Conservation (phyloP, 2,113 vertebrate species). For the Dinomys branickii region DNA sequence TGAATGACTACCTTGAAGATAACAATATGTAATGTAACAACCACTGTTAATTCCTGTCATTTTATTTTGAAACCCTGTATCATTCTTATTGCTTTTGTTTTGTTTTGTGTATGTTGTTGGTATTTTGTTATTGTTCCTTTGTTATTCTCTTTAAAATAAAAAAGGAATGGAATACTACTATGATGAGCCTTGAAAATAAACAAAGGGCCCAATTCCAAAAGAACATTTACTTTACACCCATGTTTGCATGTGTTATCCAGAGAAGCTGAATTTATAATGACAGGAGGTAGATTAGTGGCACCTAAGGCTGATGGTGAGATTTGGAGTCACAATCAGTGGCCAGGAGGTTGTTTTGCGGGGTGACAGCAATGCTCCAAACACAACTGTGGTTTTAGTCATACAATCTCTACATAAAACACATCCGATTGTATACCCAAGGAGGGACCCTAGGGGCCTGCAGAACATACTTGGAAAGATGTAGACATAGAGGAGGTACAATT, state of each 20-base stretch:
- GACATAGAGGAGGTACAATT: neutral
- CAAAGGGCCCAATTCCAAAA: neutral
- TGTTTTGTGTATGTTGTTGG: too few relatives aligned
- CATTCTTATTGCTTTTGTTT: too few relatives aligned
- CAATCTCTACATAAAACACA: neutral
- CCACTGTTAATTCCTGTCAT: too few relatives aligned
- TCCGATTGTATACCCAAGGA: neutral
- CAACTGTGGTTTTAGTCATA: neutral
- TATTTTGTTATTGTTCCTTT: too few relatives aligned
- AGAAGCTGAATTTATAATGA: neutral
- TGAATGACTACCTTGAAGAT: too few relatives aligned
- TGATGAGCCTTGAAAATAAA: neutral
- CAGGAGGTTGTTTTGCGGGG: neutral
- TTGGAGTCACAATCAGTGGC: neutral
- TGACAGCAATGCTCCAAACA: neutral
- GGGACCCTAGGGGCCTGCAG: rapidly evolving
- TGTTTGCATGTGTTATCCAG: neutral
- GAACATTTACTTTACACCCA: neutral
- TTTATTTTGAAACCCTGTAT: too few relatives aligned
- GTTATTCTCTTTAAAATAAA: too few relatives aligned
- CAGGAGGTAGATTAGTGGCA: neutral
- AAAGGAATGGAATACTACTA: neutral
- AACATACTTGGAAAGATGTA: neutral
- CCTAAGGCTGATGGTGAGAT: neutral
- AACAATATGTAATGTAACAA: too few relatives aligned